These are phyloP conservation scores for Pollachius pollachius DNA, from an alignment of 2,113 vertebrate species.

Conservation along the genomic window DNA sequence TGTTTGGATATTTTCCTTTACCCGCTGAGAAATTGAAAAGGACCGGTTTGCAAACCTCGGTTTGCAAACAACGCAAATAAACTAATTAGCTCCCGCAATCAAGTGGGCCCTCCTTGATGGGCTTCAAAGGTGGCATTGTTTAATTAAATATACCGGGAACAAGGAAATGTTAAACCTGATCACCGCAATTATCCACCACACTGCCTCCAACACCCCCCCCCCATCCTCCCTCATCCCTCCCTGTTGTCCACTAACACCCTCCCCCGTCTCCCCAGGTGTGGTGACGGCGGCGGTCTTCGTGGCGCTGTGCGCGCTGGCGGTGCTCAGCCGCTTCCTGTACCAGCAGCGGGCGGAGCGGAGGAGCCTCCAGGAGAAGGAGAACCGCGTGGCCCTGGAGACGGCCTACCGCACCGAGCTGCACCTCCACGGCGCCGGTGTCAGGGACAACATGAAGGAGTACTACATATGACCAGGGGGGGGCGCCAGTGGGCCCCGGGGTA, in stretches of 20 bases:
- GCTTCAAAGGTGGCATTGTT: too few relatives aligned
- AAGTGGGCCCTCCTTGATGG: too few relatives aligned
- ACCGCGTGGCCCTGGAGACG: constrained; percentile 75
- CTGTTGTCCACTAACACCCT: not conserved
- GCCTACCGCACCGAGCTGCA: constrained; percentile 90
- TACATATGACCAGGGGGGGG: constrained; percentile 82
- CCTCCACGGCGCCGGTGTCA: constrained; percentile 83
- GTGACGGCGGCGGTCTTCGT: constrained; percentile 90
- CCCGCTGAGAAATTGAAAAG: too few relatives aligned
- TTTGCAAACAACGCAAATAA: too few relatives aligned
- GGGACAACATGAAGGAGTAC: constrained; percentile 92
- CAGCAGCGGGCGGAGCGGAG: constrained; percentile 85
- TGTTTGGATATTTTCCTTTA: too few relatives aligned
- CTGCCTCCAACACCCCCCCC: too few relatives aligned
- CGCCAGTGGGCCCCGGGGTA: too few relatives aligned
- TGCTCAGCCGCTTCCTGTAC: constrained; percentile 88
- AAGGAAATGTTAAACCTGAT: too few relatives aligned
- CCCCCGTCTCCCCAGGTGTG: constrained; percentile 72
- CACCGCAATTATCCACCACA: too few relatives aligned
- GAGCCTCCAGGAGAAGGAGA: constrained; percentile 79
- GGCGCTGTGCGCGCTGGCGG: constrained; percentile 83
- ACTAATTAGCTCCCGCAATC: too few relatives aligned
- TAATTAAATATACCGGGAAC: too few relatives aligned
- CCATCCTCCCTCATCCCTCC: constrained; percentile 17
- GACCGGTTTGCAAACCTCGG: too few relatives aligned